Conservation (phyloP, 2,797 vertebrate genomes). For the Amblyraja radiata region DNA sequence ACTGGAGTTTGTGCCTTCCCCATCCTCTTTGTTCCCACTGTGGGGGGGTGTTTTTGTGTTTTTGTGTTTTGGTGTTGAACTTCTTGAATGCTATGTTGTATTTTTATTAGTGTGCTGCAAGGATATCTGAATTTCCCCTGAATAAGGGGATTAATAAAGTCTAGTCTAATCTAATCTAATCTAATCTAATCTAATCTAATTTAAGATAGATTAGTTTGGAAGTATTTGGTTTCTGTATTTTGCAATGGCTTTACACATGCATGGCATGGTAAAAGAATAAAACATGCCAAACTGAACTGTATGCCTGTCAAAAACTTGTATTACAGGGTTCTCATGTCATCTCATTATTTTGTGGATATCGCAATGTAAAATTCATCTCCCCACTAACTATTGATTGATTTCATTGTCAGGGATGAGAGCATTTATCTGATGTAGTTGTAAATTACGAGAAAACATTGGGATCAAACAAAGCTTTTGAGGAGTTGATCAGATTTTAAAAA, state of each 20-base stretch:
- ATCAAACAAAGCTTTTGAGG: constrained; percentile 1
- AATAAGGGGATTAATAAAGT: too few relatives aligned
- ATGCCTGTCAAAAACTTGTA: not conserved
- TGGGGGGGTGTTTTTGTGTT: too few relatives aligned
- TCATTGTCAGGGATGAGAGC: not conserved
- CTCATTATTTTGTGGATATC: not conserved
- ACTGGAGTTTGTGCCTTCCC: too few relatives aligned
- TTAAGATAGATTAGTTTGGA: not conserved
- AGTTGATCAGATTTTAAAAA: not conserved
- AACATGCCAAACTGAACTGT: not conserved
- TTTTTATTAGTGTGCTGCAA: too few relatives aligned
- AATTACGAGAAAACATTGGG: not conserved
- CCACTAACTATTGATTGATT: not conserved
- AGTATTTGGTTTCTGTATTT: not conserved
- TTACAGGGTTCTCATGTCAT: not conserved
- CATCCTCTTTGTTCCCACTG: too few relatives aligned
- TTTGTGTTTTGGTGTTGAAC: too few relatives aligned
- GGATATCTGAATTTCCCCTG: too few relatives aligned
- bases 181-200: too few relatives aligned
- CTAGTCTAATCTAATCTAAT: too few relatives aligned
- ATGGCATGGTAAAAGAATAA: not conserved
- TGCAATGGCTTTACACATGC: not conserved
- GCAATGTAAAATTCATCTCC: not conserved
- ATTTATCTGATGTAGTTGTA: not conserved
- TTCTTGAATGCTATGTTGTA: too few relatives aligned